Percentiles rank a stretch among this genome's conserved stretches.
These are phyloP conservation scores for Gambusia holbrooki DNA, from an alignment of 2,113 vertebrate species.

Conservation along the genomic window DNA sequence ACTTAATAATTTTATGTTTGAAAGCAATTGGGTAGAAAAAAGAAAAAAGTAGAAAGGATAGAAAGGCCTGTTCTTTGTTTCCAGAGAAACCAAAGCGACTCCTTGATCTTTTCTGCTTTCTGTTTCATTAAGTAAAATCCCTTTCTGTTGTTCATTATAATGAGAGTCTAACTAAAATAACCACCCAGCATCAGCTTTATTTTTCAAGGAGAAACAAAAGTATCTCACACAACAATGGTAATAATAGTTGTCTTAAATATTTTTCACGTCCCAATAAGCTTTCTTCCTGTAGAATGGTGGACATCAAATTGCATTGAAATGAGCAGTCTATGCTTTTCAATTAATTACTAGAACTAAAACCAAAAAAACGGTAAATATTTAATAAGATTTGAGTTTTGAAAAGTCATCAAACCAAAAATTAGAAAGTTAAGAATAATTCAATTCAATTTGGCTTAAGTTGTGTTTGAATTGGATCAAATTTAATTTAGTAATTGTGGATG, in stretches of 20 bases:
- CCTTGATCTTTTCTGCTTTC: slow-evolving; percentile 15
- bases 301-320: background rate
- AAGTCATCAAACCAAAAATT: too few relatives aligned
- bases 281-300: background rate
- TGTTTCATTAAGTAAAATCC: slow-evolving; percentile 50
- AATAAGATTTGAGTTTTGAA: too few relatives aligned
- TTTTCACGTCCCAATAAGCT: background rate
- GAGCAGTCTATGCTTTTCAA: background rate
- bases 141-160: slow-evolving; percentile 43
- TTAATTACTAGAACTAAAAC: too few relatives aligned
- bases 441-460: too few relatives aligned
- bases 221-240: background rate
- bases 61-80: slow-evolving; percentile 29
- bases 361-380: too few relatives aligned
- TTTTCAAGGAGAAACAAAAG: background rate
- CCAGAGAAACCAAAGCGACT: slow-evolving; percentile 57
- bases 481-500: too few relatives aligned
- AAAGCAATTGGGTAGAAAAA: background rate
- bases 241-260: background rate
- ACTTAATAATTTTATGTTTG: too few relatives aligned
- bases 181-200: slow-evolving; percentile 23
- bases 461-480: too few relatives aligned
- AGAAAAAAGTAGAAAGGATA: background rate
- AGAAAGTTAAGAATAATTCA: background rate
- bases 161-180: slow-evolving; percentile 30